phyloP scores from a whole-genome alignment of 1,140 invertebrate species.

The Drosophila repletoides region DNA sequence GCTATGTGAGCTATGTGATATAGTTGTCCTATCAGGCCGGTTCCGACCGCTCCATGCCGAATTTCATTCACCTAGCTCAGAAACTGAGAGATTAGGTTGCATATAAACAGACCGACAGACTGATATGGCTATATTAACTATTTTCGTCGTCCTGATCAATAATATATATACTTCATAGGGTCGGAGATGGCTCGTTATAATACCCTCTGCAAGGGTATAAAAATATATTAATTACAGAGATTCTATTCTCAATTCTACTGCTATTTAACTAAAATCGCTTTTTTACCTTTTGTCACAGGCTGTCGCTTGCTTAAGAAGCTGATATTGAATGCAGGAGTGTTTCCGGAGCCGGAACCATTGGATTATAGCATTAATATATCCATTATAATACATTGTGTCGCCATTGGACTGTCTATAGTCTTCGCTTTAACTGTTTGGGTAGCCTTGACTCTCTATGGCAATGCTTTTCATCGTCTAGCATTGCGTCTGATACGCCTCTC shows the following conservation, averaged over 20 bases:
- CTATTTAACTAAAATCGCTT: not conserved
- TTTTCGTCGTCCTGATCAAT: too few relatives aligned
- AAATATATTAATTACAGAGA: too few relatives aligned
- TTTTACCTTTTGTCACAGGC: slow-evolving; percentile 20
- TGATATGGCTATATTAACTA: too few relatives aligned
- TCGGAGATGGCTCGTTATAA: too few relatives aligned
- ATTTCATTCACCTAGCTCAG: too few relatives aligned
- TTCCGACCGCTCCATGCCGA: too few relatives aligned
- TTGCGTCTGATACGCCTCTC: slow-evolving; percentile 48
- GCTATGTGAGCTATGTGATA: too few relatives aligned
- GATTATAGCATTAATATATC: slow-evolving; percentile 67
- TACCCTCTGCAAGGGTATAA: too few relatives aligned
- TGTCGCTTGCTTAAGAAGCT: slow-evolving; percentile 69
- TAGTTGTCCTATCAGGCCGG: too few relatives aligned
- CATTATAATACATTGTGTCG: slow-evolving; percentile 63
- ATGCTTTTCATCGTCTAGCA: slow-evolving; percentile 55
- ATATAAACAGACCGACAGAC: too few relatives aligned
- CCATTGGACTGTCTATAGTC: slow-evolving; percentile 58
- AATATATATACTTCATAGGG: too few relatives aligned
- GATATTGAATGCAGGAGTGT: slow-evolving; percentile 26
- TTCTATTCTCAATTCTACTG: not conserved
- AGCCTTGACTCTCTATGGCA: slow-evolving; percentile 51
- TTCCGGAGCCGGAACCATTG: slow-evolving; percentile 48
- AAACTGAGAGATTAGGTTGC: too few relatives aligned
- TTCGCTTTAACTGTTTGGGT: slow-evolving; percentile 51